Evolutionary conservation across 2,797 vertebrate genomes (phyloP).

Genomic region (Muscicapa comitata): DNA sequence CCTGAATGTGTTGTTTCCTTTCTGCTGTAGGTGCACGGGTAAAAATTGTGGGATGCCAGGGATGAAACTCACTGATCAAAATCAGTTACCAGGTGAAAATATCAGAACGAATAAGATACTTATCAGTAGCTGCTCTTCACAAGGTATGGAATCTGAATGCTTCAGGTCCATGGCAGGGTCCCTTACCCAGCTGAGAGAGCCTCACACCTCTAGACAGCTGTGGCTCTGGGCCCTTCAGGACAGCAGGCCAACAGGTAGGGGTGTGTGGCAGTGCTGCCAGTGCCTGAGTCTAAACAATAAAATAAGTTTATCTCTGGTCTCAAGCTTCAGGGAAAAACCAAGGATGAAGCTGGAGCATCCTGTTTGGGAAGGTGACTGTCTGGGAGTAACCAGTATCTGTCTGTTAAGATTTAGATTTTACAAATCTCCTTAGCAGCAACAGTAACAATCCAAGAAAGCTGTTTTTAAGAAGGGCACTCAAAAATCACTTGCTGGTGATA

Average conservation of each 20-base stretch:
- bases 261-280: not conserved
- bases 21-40: not conserved
- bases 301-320: not conserved
- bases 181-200: not conserved
- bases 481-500: not conserved
- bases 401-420: not conserved
- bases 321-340: not conserved
- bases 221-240: not conserved
- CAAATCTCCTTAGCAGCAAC: not conserved
- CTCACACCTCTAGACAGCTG: fast-evolving
- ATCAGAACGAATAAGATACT: not conserved
- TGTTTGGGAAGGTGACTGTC: not conserved
- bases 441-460: not conserved
- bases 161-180: not conserved
- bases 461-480: not conserved
- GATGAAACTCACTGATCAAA: not conserved
- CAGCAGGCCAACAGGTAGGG: not conserved
- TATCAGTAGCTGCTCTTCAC: not conserved
- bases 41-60: not conserved
- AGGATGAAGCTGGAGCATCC: not conserved
- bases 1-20: not conserved
- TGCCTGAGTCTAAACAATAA: not conserved
- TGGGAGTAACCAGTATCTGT: not conserved
- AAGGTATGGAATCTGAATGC: not conserved
- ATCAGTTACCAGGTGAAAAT: not conserved